Evolutionary conservation across 2,888 invertebrate species (phyloP).

Genomic region (Habroteleia sp.): DNA sequence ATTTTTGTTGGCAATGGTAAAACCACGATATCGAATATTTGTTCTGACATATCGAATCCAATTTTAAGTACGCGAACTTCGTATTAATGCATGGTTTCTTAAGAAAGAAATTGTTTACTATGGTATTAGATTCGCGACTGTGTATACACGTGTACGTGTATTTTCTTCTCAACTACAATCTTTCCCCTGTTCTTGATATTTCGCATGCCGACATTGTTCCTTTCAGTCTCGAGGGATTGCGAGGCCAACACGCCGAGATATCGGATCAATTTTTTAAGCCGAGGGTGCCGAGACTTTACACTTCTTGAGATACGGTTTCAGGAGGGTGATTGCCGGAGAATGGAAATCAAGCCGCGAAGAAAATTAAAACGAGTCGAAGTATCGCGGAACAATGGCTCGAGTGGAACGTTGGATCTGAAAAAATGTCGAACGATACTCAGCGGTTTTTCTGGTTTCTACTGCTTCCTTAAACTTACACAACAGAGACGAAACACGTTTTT

Average conservation of each 20-base stretch:
- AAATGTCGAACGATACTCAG: constrained; percentile 36
- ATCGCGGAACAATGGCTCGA: constrained; percentile 72
- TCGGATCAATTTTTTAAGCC: constrained; percentile 82
- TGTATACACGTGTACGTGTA: constrained; percentile 21
- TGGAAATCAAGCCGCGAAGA: constrained; percentile 80
- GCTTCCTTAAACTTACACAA: constrained; percentile 1
- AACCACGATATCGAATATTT: constrained; percentile 22
- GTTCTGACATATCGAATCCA: constrained; percentile 49
- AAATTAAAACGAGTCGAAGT: constrained; percentile 79
- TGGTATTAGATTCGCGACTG: constrained; percentile 23
- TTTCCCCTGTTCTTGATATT: constrained; percentile 68
- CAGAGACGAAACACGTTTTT: no score
- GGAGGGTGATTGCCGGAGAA: constrained; percentile 66
- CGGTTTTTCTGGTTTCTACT: constrained; percentile 25
- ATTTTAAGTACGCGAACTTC: constrained; percentile 34
- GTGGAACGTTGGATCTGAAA: constrained; percentile 41
- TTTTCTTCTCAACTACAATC: constrained; percentile 58
- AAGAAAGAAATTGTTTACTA: constrained; percentile 56
- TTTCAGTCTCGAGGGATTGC: constrained; percentile 77
- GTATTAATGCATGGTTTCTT: constrained; percentile 39
- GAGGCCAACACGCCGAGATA: constrained; percentile 79
- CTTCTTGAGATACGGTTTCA: constrained; percentile 74
- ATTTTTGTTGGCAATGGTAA: constrained; percentile 38
- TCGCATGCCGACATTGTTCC: constrained; percentile 78
- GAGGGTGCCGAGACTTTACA: constrained; percentile 80